Evolutionary conservation across 2,113 vertebrate genomes (phyloP), one percentile per base, ranked within the genome.

Genomic region (Malurus cyaneus): DNA sequence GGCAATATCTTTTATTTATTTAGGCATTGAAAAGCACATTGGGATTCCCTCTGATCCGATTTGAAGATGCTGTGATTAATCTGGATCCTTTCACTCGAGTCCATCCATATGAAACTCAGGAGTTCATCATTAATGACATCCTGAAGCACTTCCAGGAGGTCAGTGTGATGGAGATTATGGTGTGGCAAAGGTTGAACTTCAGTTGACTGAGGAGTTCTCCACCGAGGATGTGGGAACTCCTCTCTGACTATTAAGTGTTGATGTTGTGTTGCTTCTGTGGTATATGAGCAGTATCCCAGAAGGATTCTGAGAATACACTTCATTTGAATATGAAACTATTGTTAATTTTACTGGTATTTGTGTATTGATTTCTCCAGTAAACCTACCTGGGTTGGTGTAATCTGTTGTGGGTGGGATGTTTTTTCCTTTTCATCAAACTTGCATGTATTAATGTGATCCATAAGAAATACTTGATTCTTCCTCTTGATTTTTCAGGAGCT

Each of bases 141-240:
- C 98, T 99, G 64, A 99, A 99, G 92, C 99, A 99, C 93, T 99
- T 99, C 70, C 98, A 99, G 96, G 99, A 99, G 98, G 99, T 99
- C 54, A 97, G 97, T 69, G 44, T 28, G 39, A 5, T 5, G 19
- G 17, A 46, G 24, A 18, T 52, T 5, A 16, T 49, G 7, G 4
- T 15, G 17, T 41, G 53, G 25, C 52, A 71, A 42, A 67, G 32
- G 44, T 10, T 87, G 73, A 89, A 23, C 21, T 17, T 34, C 29
- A 44, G 24, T 44, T 62, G 24, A 4, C 42, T 42, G 20, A 42
- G 73, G 29, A 69, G n/a, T 31, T 89, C 61, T 76, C 21, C 61
- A 1, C 20, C 5, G 11, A n/a, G 53, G 24, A 11, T 34, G 25
- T 4, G 16, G 31, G 26, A 72, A 16, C 16, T 39, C 54, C 32